Evolutionary conservation across 1,140 invertebrate species (phyloP), one percentile per base, ranked within the genome.

Genomic region (Ostrea edulis): DNA sequence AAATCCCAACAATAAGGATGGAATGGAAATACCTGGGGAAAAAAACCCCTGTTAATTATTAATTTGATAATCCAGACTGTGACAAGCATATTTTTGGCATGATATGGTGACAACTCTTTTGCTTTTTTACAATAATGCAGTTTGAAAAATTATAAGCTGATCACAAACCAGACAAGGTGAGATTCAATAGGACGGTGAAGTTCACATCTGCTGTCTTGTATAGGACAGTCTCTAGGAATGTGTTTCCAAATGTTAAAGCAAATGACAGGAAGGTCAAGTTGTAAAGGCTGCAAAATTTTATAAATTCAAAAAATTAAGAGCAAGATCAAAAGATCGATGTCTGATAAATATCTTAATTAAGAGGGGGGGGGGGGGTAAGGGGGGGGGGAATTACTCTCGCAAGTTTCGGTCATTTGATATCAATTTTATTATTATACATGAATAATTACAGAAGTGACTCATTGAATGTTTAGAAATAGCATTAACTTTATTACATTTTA

Each of bases 221-320:
- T 11, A 91, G 11, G 20, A 89, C 88, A 17, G 92, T 53, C 82
- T 93, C 93, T 51, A 90, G 87, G 22, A 90, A 12, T 86, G 91
- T 93, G 86, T 93, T 92, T 54, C 85, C 88, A 29, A 92, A 87
- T 9, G 91, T 91, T 55, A 93, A 52, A 25, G 91, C 52, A 87
- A 92, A 94, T 71, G 93, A 93, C 25, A 92, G 71, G 17, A 93
- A 83, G 53, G 93, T 92, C 22, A 92, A 81, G 29, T 91, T 86
- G 85, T 92, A 93, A 65, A 93, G 12, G 55, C 91, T 91, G 89
- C 35, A 88, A 90, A 91, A 2, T 44, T 44, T 44, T 2, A 44
- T 44, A 44, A 44, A 44, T 44, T 44, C 5, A 44, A 44, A 44
- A 2, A 2, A 44, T 2, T 44, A 44, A 2, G 35, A 5, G 35